Evolutionary conservation across 2,113 vertebrate species (phyloP), one percentile per base, ranked within the genome.

Genomic region (Rhinichthys klamathensis): DNA sequence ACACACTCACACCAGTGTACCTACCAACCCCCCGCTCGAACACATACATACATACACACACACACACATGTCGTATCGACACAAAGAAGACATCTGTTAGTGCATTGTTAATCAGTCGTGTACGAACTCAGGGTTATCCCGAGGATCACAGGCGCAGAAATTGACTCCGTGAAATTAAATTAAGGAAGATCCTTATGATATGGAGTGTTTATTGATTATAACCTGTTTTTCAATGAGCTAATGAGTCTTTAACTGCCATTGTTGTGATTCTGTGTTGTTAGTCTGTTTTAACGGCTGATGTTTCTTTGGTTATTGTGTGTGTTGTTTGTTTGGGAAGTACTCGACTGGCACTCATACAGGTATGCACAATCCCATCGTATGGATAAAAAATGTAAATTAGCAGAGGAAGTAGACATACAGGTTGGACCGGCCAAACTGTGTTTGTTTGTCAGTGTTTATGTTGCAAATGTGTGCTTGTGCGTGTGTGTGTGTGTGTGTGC

Each of bases 11-110:
- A 84, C 18, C 70, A 73, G 15, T 72, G 21, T 80, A 84, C 81
- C 80, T 83, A 84, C 82, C 78, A 73, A 86, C 85, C 87, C 86
- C 89, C 89, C 74, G 18, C 75, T 61, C 49, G 15, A 56, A 58
- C 25, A 67, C 77, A 78, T 51, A 74, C 56, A 46, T 30, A 84
- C 18, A 41, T 1, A 41, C 38, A 41, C 38, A 41, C 38, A 79
- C 79, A 79, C 79, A 79, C 67, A 80, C 65, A 46, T n/a, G 60
- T 75, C 32, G 63, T 58, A 60, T 80, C 15, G 77, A 80, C 88
- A 89, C 87, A 86, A 86, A 80, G 80, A 76, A 79, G 73, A 87
- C 84, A 89, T 80, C 83, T 87, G 84, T 85, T 75, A 41, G 51
- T 35, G 61, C 80, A 84, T 77, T 82, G 63, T 85, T 83, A 85